These are phyloP conservation scores for Papilio polyxenes DNA, from an alignment of 1,140 invertebrate genomes.

Conservation along the genomic window DNA sequence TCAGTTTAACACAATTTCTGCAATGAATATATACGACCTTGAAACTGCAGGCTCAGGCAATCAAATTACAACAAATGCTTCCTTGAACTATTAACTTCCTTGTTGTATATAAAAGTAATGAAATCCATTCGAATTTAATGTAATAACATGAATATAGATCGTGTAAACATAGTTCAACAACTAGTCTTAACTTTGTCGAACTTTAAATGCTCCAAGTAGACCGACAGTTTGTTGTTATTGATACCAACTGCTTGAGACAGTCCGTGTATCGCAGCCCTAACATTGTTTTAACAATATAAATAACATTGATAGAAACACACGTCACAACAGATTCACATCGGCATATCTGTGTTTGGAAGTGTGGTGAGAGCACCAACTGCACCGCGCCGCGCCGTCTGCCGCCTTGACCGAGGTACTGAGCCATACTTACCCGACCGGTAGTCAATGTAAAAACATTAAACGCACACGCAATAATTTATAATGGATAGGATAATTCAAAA, in stretches of 20 bases:
- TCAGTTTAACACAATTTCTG: neutral
- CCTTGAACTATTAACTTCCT: slow-evolving; percentile 19
- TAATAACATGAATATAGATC: neutral
- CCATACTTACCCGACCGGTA: slow-evolving; percentile 48
- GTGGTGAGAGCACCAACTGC: slow-evolving; percentile 39
- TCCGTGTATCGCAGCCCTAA: neutral
- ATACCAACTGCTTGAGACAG: neutral
- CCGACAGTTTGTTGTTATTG: neutral
- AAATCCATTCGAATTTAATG: slow-evolving; percentile 9
- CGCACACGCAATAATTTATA: slow-evolving; percentile 15
- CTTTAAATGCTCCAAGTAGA: neutral
- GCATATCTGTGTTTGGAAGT: neutral
- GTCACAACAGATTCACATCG: neutral
- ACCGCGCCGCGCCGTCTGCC: slow-evolving; percentile 53
- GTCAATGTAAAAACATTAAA: slow-evolving; percentile 36
- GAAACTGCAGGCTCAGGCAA: slow-evolving; percentile 16
- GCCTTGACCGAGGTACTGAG: slow-evolving; percentile 63
- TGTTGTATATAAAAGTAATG: slow-evolving; percentile 14
- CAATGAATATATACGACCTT: slow-evolving; percentile 14
- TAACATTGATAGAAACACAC: neutral
- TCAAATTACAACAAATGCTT: slow-evolving; percentile 27
- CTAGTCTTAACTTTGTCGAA: neutral
- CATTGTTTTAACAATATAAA: neutral
- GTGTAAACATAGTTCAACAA: neutral
- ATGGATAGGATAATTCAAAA: neutral